Evolutionary conservation across 2,797 vertebrate species (phyloP).

Genomic region (Enteromius thamalakanensis): DNA sequence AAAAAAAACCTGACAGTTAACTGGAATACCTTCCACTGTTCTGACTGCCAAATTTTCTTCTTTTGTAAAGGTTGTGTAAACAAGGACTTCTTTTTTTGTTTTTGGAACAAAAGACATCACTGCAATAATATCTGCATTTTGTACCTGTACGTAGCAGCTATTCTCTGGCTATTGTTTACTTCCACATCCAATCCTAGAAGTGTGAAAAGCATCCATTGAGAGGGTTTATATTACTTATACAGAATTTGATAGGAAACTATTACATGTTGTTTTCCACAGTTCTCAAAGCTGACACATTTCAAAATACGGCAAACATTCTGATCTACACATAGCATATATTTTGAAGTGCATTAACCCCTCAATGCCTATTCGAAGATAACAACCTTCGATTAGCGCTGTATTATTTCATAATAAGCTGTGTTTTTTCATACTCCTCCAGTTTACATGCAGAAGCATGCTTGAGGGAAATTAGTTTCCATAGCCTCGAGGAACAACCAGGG

Average conservation of each 20-base stretch:
- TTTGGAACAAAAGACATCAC: neutral
- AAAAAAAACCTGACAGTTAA: neutral
- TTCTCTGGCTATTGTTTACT: neutral
- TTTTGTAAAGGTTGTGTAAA: neutral
- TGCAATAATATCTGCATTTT: neutral
- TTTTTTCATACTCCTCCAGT: constrained; percentile 14
- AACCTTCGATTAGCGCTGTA: neutral
- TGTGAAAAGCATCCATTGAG: neutral
- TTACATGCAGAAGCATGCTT: constrained; percentile 33
- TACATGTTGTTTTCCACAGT: neutral
- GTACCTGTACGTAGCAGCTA: neutral
- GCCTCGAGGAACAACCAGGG: constrained; percentile 30
- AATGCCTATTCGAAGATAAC: constrained; percentile 16
- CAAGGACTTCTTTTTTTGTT: neutral
- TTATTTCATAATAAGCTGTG: constrained; percentile 7
- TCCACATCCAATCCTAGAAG: neutral
- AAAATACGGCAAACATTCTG: neutral
- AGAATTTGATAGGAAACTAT: neutral
- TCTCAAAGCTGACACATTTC: neutral
- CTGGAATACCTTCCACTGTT: neutral
- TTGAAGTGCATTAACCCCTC: neutral
- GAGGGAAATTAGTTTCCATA: constrained; percentile 46
- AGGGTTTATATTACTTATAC: neutral
- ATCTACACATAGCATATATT: neutral
- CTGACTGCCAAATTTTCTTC: neutral